These are phyloP conservation scores for Caracal caracal DNA, from an alignment of 2,113 vertebrate species.

Conservation along the genomic window DNA sequence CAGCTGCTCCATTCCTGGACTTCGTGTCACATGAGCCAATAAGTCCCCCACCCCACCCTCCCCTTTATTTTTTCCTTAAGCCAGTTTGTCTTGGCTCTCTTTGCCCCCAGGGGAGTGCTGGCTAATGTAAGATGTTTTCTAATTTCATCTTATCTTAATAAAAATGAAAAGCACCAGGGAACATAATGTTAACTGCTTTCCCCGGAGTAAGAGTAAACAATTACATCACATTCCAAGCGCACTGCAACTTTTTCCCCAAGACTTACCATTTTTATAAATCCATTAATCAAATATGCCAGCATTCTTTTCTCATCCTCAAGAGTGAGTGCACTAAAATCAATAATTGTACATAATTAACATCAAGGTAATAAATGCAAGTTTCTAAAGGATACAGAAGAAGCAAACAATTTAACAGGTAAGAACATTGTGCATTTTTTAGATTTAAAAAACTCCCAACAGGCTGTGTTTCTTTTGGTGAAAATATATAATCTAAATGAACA, in stretches of 20 bases:
- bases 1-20: neutral
- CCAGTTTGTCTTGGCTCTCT: conserved; percentile 54
- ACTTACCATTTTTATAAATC: conserved; percentile 97
- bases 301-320: conserved; percentile 97
- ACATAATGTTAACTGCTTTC: neutral
- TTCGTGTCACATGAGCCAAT: neutral
- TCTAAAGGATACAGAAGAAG: neutral
- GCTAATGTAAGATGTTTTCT: conserved; percentile 59
- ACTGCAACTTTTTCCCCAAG: neutral
- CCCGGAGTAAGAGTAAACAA: conserved; percentile 12
- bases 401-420: neutral
- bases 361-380: neutral
- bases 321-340: conserved; percentile 91
- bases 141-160: conserved; percentile 59
- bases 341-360: conserved; percentile 47
- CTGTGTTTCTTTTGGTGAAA: conserved; percentile 18
- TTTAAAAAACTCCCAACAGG: neutral
- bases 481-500: neutral
- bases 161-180: conserved; percentile 59
- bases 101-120: neutral
- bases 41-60: neutral
- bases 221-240: conserved; percentile 35
- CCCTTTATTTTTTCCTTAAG: neutral
- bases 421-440: conserved; percentile 22
- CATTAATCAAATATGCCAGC: conserved; percentile 93